These are phyloP conservation scores for Oreochromis aureus DNA, from an alignment of 2,113 vertebrate genomes.

Conservation along the genomic window DNA sequence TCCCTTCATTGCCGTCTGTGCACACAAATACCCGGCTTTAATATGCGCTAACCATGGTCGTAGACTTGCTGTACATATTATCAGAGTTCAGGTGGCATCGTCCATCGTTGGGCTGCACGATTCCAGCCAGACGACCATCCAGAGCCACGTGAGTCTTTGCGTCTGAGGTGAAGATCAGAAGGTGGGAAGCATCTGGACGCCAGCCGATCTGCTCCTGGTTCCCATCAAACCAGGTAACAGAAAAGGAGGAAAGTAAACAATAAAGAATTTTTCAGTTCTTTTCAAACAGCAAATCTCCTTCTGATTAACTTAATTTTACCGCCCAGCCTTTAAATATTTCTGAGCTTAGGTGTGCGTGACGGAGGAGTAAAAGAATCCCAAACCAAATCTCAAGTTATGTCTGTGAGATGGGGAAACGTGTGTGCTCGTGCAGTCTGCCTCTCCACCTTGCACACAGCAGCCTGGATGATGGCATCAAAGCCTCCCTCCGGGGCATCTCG, in stretches of 20 bases:
- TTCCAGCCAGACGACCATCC: conserved; percentile 90
- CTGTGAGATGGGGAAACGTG: background rate
- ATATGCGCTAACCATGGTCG: conserved; percentile 79
- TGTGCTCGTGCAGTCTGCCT: background rate
- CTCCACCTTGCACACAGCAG: conserved; percentile 87
- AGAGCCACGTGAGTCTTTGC: conserved; percentile 94
- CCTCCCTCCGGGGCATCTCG: conserved; percentile 92
- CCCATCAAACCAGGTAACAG: background rate
- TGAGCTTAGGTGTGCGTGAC: background rate
- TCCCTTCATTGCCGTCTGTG: background rate
- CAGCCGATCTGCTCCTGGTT: conserved; percentile 90
- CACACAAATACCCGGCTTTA: background rate
- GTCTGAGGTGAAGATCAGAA: conserved; percentile 94
- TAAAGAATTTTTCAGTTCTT: background rate
- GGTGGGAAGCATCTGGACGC: conserved; percentile 90
- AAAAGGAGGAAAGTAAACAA: background rate
- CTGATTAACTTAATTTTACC: background rate
- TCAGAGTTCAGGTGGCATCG: conserved; percentile 82
- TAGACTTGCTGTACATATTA: conserved; percentile 87
- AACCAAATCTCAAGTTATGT: background rate
- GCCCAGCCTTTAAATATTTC: background rate
- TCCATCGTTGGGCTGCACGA: conserved; percentile 90
- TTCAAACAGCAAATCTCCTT: background rate
- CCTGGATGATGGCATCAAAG: conserved; percentile 97
- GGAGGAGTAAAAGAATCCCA: background rate